Evolutionary conservation across 2,797 vertebrate genomes (phyloP), one percentile per base, ranked within the genome.

Genomic region (Toxotes lorentzi): DNA sequence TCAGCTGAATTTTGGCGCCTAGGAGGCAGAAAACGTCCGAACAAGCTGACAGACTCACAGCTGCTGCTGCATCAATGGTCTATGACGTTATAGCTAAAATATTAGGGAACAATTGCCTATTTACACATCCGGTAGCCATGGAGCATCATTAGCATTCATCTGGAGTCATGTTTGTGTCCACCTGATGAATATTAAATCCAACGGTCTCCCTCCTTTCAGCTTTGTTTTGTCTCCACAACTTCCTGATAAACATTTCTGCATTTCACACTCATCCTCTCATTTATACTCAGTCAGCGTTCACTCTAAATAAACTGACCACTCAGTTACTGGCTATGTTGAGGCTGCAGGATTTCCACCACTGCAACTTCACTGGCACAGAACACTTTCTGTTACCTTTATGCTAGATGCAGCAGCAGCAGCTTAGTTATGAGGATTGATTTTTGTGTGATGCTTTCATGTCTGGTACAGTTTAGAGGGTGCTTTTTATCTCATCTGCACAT

Each of bases 161-260:
- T 17, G 27, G 16, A 35, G 48, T 35, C 21, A 2, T 8, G 56
- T 35, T 27, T 67, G 56, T 6, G 24, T 75, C 54, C 54, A 65
- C 23, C 2, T 3, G 23, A 17, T 65, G 32, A 66, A 58, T 66
- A 48, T 19, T 50, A 58, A 74, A 32, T 43, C 34, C 34, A n/a
- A 13, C 7, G 13, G 34, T 51, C 63, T 48, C 32, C 17, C 43
- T 58, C 7, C 11, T 19, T 23, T 74, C 9, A 51, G 50, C n/a
- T 13, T 40, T 1, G n/a, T 38, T 65, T 30, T 23, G 40, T n/a
- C 43, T 74, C 14, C 19, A 43, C 35, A 11, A 43, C 23, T 13
- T 53, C 24, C 51, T 14, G 51, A 65, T 34, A 8, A 51, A 61
- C 23, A 34, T 24, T 53, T 76, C 34, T 68, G 57, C 41, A 38